phyloP scores from a whole-genome alignment of 2,888 invertebrate species.

The Alloscopus bannaensis region DNA sequence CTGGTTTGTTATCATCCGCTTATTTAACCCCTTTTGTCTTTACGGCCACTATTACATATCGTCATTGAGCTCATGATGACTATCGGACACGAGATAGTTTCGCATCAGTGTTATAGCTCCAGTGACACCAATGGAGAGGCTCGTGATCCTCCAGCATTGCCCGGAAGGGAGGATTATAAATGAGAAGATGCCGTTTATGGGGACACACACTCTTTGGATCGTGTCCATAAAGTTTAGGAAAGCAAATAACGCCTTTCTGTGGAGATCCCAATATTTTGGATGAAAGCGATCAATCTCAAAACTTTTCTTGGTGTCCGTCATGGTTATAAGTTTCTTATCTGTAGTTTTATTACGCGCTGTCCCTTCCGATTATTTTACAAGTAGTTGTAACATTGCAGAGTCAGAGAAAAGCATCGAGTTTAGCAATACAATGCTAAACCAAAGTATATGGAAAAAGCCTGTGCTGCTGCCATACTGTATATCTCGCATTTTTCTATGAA shows the following conservation, averaged over 20 bases:
- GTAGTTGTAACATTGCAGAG: too few relatives aligned
- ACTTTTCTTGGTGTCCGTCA: conserved; percentile 3
- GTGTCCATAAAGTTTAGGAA: conserved; percentile 61
- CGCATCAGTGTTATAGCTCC: conserved; percentile 23
- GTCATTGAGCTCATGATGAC: conserved; percentile 21
- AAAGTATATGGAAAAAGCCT: too few relatives aligned
- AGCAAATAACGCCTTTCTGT: conserved; percentile 54
- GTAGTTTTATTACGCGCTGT: too few relatives aligned
- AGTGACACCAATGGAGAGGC: conserved; percentile 29
- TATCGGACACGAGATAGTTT: conserved; percentile 20
- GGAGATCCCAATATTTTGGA: conserved; percentile 24
- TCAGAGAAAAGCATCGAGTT: too few relatives aligned
- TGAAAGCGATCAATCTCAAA: background rate
- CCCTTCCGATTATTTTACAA: too few relatives aligned
- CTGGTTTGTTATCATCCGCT: conserved; percentile 9
- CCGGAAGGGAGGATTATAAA: conserved; percentile 43
- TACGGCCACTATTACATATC: conserved; percentile 29
- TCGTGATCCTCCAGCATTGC: background rate
- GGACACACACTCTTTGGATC: conserved; percentile 62
- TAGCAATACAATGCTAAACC: too few relatives aligned
- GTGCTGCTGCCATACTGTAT: too few relatives aligned
- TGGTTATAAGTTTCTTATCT: background rate
- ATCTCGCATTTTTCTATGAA: too few relatives aligned
- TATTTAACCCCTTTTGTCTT: conserved; percentile 24
- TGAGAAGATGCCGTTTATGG: conserved; percentile 42